Conservation (phyloP, 2,113 vertebrate genomes). For the Macquaria australasica region DNA sequence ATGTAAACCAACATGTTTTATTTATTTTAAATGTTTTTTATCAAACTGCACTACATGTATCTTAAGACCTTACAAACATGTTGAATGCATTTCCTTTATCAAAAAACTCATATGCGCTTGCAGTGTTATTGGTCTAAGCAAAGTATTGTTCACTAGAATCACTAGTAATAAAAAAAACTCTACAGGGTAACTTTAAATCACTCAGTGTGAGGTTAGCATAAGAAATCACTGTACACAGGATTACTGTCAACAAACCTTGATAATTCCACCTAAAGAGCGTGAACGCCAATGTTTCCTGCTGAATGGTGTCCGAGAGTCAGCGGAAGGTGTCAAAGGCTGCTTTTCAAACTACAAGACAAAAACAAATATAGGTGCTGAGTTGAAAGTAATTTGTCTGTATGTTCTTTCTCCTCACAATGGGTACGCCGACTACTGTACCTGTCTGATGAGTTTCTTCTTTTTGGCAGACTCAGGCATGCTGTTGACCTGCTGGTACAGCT, state of each 20-base stretch:
- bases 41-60: neutral
- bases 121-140: neutral
- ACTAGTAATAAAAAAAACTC: neutral
- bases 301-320: conserved; percentile 57
- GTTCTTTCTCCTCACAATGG: neutral
- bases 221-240: neutral
- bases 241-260: conserved; percentile 66
- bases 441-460: conserved; percentile 95
- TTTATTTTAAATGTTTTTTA: neutral
- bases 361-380: neutral
- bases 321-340: conserved; percentile 53
- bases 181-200: neutral
- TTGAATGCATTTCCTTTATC: neutral
- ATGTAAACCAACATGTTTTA: neutral
- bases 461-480: conserved; percentile 96
- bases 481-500: conserved; percentile 93
- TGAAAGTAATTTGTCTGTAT: neutral
- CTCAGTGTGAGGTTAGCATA: neutral
- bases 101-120: neutral
- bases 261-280: conserved; percentile 76
- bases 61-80: neutral
- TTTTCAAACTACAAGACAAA: conserved; percentile 73
- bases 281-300: conserved; percentile 76
- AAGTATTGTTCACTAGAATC: neutral
- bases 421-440: conserved; percentile 81